Percentiles rank a stretch among this genome's conserved stretches.
Conservation (phyloP, 2,888 invertebrate species). For the Halictus quadricinctus region DNA sequence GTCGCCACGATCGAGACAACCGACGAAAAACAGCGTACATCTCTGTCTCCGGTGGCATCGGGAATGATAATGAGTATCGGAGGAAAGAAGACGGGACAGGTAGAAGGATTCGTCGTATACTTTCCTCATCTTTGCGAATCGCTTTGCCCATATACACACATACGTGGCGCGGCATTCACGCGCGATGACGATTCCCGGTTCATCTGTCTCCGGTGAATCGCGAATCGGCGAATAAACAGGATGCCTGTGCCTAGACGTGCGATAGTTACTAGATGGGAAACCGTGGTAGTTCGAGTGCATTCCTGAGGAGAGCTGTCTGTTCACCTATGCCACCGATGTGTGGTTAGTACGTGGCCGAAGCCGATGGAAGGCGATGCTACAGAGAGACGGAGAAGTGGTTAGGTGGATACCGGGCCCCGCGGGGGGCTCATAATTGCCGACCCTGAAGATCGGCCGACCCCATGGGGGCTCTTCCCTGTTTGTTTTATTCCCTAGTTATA, state of each 20-base stretch:
- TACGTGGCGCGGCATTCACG: constrained; percentile 21
- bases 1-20: no score
- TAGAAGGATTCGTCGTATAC: not conserved
- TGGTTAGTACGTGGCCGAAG: constrained; percentile 53
- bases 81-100: not conserved
- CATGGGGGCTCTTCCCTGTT: constrained; percentile 81
- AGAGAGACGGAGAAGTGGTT: constrained; percentile 59
- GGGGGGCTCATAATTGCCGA: constrained; percentile 82
- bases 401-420: constrained; percentile 78
- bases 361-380: constrained; percentile 50
- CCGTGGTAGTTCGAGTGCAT: constrained; percentile 66
- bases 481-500: constrained; percentile 83
- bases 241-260: constrained; percentile 38
- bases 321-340: constrained; percentile 68
- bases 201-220: constrained; percentile 35
- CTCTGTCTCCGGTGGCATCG: not conserved
- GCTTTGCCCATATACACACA: not conserved
- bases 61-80: not conserved
- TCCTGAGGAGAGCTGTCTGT: constrained; percentile 67
- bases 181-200: constrained; percentile 2
- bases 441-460: constrained; percentile 81
- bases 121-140: not conserved
- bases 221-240: constrained; percentile 33
- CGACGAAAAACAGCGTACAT: no score
- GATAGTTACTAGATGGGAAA: constrained; percentile 55